Percentiles rank a stretch among this genome's conserved stretches.
phyloP scores from a whole-genome alignment of 2,113 vertebrate genomes.

The Gadus chalcogrammus region DNA sequence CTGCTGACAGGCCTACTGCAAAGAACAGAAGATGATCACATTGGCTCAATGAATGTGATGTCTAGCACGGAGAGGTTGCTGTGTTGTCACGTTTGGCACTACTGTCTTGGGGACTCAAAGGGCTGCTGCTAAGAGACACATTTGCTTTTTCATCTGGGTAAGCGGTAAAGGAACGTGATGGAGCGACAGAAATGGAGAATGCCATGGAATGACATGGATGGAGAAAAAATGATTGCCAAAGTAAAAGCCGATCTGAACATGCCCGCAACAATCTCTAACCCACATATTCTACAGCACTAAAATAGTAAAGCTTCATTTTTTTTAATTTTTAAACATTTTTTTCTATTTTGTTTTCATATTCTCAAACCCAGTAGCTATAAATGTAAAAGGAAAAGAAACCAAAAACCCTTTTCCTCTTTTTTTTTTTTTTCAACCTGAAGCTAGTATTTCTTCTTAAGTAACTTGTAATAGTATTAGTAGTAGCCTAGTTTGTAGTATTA shows the following conservation, averaged over 20 bases:
- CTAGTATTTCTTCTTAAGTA: conserved; percentile 73
- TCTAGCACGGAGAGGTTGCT: conserved; percentile 19
- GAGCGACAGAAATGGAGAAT: conserved; percentile 54
- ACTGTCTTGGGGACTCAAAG: neutral
- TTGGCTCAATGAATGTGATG: conserved; percentile 11
- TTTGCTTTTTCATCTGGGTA: too few relatives aligned
- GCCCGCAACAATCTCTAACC: conserved; percentile 68
- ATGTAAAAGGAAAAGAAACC: conserved; percentile 73
- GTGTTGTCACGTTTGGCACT: conserved; percentile 51
- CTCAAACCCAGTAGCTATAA: conserved; percentile 78
- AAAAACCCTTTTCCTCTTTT: conserved; percentile 58
- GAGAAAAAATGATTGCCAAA: conserved; percentile 35
- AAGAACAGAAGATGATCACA: conserved; percentile 6
- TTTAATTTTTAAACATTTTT: conserved; percentile 50
- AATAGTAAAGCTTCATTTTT: conserved; percentile 76
- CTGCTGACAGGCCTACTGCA: conserved; percentile 12
- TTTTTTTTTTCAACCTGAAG: conserved; percentile 73
- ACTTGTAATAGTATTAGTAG: conserved; percentile 76
- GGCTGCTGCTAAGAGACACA: conserved; percentile 15
- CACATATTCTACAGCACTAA: conserved; percentile 78
- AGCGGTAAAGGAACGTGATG: conserved; percentile 1
- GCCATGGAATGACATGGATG: conserved; percentile 34
- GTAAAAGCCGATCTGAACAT: conserved; percentile 63
- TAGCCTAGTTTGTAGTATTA: conserved; percentile 72
- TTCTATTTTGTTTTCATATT: conserved; percentile 71